Evolutionary conservation across 2,888 invertebrate genomes (phyloP).

Genomic region (Nyleta sp.): DNA sequence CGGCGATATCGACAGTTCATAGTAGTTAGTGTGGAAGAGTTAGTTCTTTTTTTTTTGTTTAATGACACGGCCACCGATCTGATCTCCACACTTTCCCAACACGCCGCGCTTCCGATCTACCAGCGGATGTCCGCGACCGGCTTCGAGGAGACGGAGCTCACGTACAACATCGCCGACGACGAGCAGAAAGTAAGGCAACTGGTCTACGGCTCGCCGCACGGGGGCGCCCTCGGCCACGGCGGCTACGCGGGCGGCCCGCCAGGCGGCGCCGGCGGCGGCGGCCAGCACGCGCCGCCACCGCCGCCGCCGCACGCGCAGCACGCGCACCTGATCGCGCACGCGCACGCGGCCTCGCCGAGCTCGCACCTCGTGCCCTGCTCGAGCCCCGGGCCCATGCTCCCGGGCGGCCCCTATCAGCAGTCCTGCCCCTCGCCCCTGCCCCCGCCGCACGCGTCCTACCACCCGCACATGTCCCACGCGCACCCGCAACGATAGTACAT

Average conservation of each 20-base stretch:
- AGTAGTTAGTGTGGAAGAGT: too few species aligned
- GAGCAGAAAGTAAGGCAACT: slow-evolving; percentile 99
- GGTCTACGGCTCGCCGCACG: slow-evolving; percentile 90
- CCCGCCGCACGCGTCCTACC: slow-evolving; percentile 84
- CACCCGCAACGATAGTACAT: slow-evolving; percentile 91
- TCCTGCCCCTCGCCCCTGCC: slow-evolving; percentile 90
- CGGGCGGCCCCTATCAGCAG: slow-evolving; percentile 84
- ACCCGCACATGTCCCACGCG: slow-evolving; percentile 88
- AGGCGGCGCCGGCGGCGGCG: slow-evolving; percentile 72
- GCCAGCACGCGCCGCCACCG: slow-evolving; percentile 3
- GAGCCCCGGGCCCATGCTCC: slow-evolving; percentile 90
- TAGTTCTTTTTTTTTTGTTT: too few species aligned
- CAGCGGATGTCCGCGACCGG: slow-evolving; percentile 99
- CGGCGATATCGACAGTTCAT: too few species aligned
- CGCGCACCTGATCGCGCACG: slow-evolving; percentile 73
- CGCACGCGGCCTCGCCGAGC: slow-evolving; percentile 84
- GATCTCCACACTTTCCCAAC: too few species aligned
- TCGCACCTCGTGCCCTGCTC: slow-evolving; percentile 85
- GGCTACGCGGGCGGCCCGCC: slow-evolving; percentile 77
- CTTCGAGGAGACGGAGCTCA: slow-evolving; percentile 99
- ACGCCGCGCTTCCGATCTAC: too few species aligned
- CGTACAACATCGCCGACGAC: slow-evolving; percentile 97
- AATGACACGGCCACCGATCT: slow-evolving; percentile 91
- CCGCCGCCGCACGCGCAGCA: slow-evolving; percentile 10
- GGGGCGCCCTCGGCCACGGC: slow-evolving; percentile 85